phyloP scores from a whole-genome alignment of 2,888 invertebrate species.

The Zelleria hepariella region DNA sequence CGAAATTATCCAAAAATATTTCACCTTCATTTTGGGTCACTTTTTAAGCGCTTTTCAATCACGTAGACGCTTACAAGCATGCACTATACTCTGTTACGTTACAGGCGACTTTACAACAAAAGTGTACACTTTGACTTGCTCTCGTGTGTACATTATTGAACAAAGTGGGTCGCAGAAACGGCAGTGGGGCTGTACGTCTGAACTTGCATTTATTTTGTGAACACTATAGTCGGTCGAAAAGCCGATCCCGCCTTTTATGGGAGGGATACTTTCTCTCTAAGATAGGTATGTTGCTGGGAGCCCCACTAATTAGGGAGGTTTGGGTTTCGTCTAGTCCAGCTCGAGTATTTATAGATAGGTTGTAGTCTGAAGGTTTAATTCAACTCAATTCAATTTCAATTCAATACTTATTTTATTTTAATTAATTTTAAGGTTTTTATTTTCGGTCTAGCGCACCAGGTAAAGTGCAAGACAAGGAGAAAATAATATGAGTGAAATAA shows the following conservation, averaged over 20 bases:
- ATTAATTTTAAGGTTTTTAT: too few species aligned
- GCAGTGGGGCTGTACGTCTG: neutral
- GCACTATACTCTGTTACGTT: too few species aligned
- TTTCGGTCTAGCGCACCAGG: too few species aligned
- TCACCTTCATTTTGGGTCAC: neutral
- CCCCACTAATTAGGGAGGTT: neutral
- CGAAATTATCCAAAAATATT: neutral
- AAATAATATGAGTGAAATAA: too few species aligned
- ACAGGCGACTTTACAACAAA: too few species aligned
- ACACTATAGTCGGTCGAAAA: neutral
- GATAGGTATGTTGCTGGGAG: neutral
- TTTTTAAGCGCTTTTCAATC: neutral
- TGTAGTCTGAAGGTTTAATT: too few species aligned
- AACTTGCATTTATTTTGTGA: neutral
- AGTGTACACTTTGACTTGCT: too few species aligned
- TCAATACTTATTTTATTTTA: too few species aligned
- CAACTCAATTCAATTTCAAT: too few species aligned
- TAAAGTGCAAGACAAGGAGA: too few species aligned
- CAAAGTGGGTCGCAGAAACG: neutral
- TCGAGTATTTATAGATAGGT: too few species aligned
- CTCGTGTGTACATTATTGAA: too few species aligned
- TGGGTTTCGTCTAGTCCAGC: neutral
- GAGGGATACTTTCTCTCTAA: neutral
- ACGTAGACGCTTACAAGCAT: neutral
- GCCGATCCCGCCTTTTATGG: neutral